Evolutionary conservation across 2,888 invertebrate species (phyloP).

Genomic region (Limnephilus marmoratus): DNA sequence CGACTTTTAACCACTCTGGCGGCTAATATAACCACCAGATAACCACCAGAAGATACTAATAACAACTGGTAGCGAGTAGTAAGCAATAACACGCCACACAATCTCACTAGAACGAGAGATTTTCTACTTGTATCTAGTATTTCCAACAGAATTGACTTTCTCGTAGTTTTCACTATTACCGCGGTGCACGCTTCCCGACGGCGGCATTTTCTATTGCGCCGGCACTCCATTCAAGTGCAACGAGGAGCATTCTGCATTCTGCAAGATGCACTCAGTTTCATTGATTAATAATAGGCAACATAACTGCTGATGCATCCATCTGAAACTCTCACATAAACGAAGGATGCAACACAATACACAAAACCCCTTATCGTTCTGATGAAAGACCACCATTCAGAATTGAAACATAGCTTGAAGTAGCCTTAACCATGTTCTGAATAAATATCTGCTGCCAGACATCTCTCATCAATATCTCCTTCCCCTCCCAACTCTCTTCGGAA

Average conservation of each 20-base stretch:
- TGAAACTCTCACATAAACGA: neutral
- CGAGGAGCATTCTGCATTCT: slow-evolving; percentile 5
- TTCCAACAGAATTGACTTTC: slow-evolving; percentile 48
- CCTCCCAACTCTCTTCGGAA: too few species aligned
- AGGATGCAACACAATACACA: too few species aligned
- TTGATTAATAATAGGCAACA: neutral
- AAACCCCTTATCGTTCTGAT: too few species aligned
- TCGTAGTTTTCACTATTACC: slow-evolving; percentile 55
- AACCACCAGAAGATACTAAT: neutral
- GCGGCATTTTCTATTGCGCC: slow-evolving; percentile 15
- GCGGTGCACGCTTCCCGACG: slow-evolving; percentile 48
- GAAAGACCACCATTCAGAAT: too few species aligned
- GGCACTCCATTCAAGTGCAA: slow-evolving; percentile 10
- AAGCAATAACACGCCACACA: neutral
- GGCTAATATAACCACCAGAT: neutral
- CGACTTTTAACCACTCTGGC: neutral
- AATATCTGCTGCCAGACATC: too few species aligned
- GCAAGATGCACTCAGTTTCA: neutral
- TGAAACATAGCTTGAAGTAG: too few species aligned
- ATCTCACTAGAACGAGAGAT: slow-evolving; percentile 38
- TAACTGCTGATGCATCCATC: neutral
- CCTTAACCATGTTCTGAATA: too few species aligned
- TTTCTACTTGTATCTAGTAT: slow-evolving; percentile 46
- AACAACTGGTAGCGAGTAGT: neutral
- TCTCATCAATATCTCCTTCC: too few species aligned